Conservation (phyloP, 2,797 vertebrate genomes). For the Sciaenops ocellatus region DNA sequence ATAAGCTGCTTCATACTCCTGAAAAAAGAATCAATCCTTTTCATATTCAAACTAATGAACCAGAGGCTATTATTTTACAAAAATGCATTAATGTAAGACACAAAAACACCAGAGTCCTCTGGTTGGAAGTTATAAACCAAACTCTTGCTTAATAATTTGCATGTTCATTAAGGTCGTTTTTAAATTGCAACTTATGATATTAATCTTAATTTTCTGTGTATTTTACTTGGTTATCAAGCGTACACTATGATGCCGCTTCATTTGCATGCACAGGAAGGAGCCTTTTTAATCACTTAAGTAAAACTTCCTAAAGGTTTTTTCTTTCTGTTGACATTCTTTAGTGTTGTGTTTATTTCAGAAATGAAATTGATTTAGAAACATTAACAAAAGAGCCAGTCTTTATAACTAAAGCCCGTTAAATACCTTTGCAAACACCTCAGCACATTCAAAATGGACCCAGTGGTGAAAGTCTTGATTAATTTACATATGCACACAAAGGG, state of each 20-base stretch:
- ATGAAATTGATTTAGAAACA: slow-evolving; percentile 21
- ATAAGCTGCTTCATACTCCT: slow-evolving; percentile 11
- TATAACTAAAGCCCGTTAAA: slow-evolving; percentile 9
- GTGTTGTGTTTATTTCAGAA: slow-evolving; percentile 19
- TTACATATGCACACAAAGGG: slow-evolving; percentile 13
- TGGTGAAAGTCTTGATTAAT: slow-evolving; percentile 20
- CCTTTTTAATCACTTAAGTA: neutral
- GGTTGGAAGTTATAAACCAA: slow-evolving; percentile 14
- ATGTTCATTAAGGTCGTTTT: slow-evolving; percentile 22
- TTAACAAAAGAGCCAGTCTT: slow-evolving; percentile 2
- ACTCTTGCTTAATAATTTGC: slow-evolving; percentile 18
- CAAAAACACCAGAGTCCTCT: neutral
- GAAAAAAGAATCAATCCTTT: slow-evolving; percentile 23
- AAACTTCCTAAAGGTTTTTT: slow-evolving; percentile 8
- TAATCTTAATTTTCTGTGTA: slow-evolving; percentile 6
- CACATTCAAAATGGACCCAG: neutral
- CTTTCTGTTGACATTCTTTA: slow-evolving; percentile 15
- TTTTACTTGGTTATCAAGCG: neutral
- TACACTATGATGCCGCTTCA: neutral
- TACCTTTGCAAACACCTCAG: slow-evolving; percentile 5
- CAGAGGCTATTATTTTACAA: slow-evolving; percentile 10
- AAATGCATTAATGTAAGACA: slow-evolving; percentile 13
- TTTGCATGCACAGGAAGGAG: slow-evolving; percentile 15
- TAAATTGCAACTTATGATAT: slow-evolving; percentile 25
- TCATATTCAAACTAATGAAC: slow-evolving; percentile 36